Evolutionary conservation across 92 coral and sea anemone species (phyloP).

Genomic region (Micromussa lordhowensis): DNA sequence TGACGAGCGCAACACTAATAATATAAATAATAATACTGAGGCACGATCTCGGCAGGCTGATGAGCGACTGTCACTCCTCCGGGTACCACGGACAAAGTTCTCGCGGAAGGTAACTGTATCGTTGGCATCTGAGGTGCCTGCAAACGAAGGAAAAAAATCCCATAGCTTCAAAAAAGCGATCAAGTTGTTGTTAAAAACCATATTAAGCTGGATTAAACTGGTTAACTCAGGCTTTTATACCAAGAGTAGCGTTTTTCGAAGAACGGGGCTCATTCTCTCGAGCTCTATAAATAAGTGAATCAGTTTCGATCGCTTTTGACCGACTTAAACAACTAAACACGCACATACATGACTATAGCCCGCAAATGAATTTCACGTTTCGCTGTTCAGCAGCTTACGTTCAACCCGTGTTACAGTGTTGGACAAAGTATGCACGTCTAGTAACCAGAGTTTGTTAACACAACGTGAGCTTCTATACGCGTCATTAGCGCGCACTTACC

Average conservation of each 20-base stretch:
- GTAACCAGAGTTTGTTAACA: not conserved
- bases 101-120: not conserved
- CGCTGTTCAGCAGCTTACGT: not conserved
- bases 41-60: constrained; percentile 20
- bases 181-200: too few species aligned
- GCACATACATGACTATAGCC: not conserved
- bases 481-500: not conserved
- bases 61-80: not conserved
- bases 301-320: too few species aligned
- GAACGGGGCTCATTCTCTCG: not conserved
- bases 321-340: not conserved
- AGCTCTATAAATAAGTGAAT: not conserved
- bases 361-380: not conserved
- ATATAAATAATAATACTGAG: constrained; percentile 5
- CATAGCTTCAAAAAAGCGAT: not conserved
- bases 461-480: not conserved
- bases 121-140: constrained; percentile 34
- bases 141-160: too few species aligned
- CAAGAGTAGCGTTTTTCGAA: not conserved
- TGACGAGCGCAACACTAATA: not conserved
- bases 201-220: too few species aligned
- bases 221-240: too few species aligned
- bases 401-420: too few species aligned
- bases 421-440: not conserved
- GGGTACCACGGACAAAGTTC: not conserved